Percentiles rank a stretch among this genome's conserved stretches.
phyloP scores from a whole-genome alignment of 2,113 vertebrate species.

The Hypomesus transpacificus region DNA sequence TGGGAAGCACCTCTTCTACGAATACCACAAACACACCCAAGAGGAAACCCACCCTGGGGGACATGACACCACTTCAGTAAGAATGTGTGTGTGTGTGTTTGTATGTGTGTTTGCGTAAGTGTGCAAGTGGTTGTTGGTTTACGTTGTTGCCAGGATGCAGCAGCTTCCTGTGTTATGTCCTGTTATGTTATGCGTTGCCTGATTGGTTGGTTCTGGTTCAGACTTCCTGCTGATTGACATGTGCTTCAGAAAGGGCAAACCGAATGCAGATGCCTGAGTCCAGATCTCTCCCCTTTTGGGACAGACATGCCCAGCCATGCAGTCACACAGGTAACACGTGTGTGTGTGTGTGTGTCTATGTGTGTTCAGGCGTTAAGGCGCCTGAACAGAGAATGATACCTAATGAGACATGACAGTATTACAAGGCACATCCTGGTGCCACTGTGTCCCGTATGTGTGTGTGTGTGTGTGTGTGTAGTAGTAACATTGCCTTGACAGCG shows the following conservation, averaged over 20 bases:
- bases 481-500: too few species aligned
- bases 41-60: not conserved
- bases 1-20: slow-evolving; percentile 1
- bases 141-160: slow-evolving; percentile 30
- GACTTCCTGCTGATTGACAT: not conserved
- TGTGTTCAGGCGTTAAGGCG: not conserved
- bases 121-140: not conserved
- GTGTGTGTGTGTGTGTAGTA: not conserved
- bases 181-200: slow-evolving; percentile 43
- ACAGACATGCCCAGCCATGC: too few species aligned
- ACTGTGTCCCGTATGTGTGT: not conserved
- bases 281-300: too few species aligned
- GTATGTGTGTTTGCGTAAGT: not conserved
- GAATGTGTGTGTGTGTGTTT: not conserved
- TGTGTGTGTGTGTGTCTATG: not conserved
- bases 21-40: not conserved
- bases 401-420: slow-evolving; percentile 4
- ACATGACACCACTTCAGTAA: too few species aligned
- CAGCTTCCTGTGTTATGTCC: slow-evolving; percentile 55
- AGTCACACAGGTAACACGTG: too few species aligned
- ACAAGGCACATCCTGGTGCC: not conserved
- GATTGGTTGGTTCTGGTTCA: slow-evolving; percentile 30
- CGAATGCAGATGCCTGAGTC: not conserved
- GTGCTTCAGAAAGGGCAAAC: not conserved
- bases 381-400: slow-evolving; percentile 7